phyloP scores from a whole-genome alignment of 1,140 invertebrate species.

The Tenebrio molitor region DNA sequence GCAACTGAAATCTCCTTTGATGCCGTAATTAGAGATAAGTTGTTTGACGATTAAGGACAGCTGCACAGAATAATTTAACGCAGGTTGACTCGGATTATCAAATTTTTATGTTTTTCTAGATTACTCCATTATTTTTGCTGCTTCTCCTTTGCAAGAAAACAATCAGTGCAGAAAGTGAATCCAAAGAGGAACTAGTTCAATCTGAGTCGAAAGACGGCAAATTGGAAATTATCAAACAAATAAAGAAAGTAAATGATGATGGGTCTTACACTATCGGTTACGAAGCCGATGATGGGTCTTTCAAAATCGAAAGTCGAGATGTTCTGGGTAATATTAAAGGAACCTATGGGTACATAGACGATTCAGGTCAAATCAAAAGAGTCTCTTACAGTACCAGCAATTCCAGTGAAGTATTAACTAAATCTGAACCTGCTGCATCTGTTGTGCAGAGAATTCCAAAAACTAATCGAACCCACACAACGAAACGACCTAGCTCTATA shows the following conservation, averaged over 20 bases:
- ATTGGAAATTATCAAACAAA: slow-evolving; percentile 79
- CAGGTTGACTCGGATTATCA: neutral
- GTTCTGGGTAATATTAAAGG: slow-evolving; percentile 87
- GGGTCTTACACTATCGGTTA: slow-evolving; percentile 89
- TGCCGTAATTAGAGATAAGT: slow-evolving; percentile 18
- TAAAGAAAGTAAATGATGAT: slow-evolving; percentile 85
- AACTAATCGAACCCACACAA: slow-evolving; percentile 64
- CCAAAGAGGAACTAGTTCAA: slow-evolving; percentile 67
- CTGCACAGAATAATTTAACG: neutral
- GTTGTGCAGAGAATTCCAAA: slow-evolving; percentile 69
- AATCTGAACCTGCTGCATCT: slow-evolving; percentile 67
- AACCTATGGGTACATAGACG: slow-evolving; percentile 88
- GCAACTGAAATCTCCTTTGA: no score
- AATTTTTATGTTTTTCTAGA: neutral
- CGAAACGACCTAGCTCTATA: slow-evolving; percentile 65
- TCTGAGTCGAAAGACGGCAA: slow-evolving; percentile 72
- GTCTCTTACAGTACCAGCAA: slow-evolving; percentile 83
- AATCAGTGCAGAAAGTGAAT: slow-evolving; percentile 38
- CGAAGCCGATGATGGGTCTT: slow-evolving; percentile 86
- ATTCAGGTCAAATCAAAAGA: slow-evolving; percentile 83
- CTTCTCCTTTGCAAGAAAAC: slow-evolving; percentile 12
- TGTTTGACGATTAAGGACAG: slow-evolving; percentile 9
- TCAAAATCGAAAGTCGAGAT: slow-evolving; percentile 87
- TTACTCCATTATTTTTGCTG: slow-evolving; percentile 10
- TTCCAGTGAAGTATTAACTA: slow-evolving; percentile 69